Evolutionary conservation across 2,113 vertebrate genomes (phyloP).

Genomic region (Balaeniceps rex): DNA sequence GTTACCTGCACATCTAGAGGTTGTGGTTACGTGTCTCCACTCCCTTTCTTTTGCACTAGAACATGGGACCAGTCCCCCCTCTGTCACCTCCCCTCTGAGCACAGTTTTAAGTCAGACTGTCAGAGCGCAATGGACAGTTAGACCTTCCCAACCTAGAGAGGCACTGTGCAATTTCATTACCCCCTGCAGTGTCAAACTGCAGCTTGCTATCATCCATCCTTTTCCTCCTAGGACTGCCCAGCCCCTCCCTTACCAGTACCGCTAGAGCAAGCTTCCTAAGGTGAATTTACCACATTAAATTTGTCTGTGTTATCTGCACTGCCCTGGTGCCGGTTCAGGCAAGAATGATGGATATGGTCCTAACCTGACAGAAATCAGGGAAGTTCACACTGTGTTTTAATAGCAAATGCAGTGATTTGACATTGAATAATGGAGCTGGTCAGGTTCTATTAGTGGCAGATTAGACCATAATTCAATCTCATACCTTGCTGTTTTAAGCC

Average conservation of each 20-base stretch:
- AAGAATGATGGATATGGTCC: conserved; percentile 56
- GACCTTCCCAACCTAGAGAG: background rate
- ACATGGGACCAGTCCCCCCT: background rate
- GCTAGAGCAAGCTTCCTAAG: conserved; percentile 3
- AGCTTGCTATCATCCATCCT: conserved; percentile 46
- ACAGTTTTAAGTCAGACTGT: background rate
- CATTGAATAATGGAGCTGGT: conserved; percentile 58
- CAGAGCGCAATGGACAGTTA: background rate
- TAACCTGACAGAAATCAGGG: conserved; percentile 55
- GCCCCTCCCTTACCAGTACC: background rate
- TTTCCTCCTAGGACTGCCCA: conserved; percentile 46
- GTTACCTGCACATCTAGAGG: background rate
- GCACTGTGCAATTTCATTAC: background rate
- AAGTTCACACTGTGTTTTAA: conserved; percentile 55
- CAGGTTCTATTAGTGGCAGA: conserved; percentile 62
- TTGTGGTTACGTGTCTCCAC: background rate
- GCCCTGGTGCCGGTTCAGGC: conserved; percentile 2
- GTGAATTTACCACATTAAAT: conserved; percentile 49
- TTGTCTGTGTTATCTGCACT: conserved; percentile 48
- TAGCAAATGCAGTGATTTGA: conserved; percentile 53
- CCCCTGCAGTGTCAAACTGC: conserved; percentile 41
- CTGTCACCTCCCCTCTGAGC: background rate
- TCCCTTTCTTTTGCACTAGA: background rate
- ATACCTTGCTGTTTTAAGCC: conserved; percentile 40
- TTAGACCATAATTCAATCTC: conserved; percentile 61